Conservation (phyloP, 2,797 vertebrate species). For the Pagetopsis macropterus region DNA sequence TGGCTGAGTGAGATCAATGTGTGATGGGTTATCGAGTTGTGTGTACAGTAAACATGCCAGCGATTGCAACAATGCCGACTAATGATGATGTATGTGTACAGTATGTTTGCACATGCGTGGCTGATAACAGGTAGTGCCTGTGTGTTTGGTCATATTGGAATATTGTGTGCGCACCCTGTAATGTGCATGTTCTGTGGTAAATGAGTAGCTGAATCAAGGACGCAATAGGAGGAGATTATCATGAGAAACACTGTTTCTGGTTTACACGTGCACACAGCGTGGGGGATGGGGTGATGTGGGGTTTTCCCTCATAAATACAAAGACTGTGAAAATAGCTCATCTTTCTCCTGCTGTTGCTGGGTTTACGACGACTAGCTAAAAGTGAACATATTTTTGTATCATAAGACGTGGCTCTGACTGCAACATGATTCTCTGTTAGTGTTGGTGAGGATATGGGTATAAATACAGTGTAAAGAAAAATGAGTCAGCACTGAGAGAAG, state of each 20-base stretch:
- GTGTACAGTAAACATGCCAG: conserved; percentile 57
- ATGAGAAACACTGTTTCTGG: conserved; percentile 23
- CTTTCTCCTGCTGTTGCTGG: conserved; percentile 11
- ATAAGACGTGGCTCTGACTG: conserved; percentile 7
- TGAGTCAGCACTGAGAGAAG: background rate
- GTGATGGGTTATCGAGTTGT: conserved; percentile 23
- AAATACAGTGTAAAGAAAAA: background rate
- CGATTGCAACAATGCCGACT: conserved; percentile 56
- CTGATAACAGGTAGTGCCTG: conserved; percentile 43
- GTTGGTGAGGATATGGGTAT: conserved; percentile 1
- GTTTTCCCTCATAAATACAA: conserved; percentile 1
- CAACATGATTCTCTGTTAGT: background rate
- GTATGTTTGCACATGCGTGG: conserved; percentile 47
- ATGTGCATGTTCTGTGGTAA: conserved; percentile 40
- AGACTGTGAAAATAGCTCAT: background rate
- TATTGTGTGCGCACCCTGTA: conserved; percentile 19
- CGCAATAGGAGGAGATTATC: conserved; percentile 1
- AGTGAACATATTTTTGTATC: conserved; percentile 9
- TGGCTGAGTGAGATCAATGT: conserved; percentile 37
- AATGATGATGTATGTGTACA: conserved; percentile 62
- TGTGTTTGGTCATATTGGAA: conserved; percentile 35
- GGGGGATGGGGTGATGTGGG: background rate
- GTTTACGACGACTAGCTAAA: conserved; percentile 6
- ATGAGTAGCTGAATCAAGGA: conserved; percentile 57
- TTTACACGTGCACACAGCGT: background rate